Percentiles rank a stretch among this genome's conserved stretches.
These are phyloP conservation scores for Spongia lamella DNA, from an alignment of 37 sponge, comb jelly and placozoan species.

Conservation along the genomic window DNA sequence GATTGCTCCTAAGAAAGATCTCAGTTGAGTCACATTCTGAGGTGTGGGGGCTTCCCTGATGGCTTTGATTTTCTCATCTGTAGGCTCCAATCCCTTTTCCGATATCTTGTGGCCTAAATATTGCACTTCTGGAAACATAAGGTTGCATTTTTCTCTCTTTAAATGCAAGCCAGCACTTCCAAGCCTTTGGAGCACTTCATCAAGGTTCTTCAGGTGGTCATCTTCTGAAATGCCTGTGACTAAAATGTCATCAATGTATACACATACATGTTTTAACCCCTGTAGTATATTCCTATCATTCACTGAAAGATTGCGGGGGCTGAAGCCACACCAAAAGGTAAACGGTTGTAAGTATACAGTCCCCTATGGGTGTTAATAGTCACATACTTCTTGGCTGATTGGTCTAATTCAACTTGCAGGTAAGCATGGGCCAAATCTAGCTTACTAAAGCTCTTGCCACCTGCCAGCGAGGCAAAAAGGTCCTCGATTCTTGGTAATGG, in stretches of 20 bases:
- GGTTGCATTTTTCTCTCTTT: conserved; percentile 25
- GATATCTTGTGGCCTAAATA: conserved; percentile 17
- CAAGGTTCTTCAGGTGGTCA: conserved; percentile 27
- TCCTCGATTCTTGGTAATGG: conserved; percentile 53
- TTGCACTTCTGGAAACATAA: conserved; percentile 28
- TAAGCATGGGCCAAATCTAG: conserved; percentile 29
- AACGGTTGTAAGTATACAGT: too few relatives aligned
- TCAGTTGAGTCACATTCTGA: conserved; percentile 31
- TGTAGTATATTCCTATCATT: conserved; percentile 4
- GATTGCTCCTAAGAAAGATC: conserved; percentile 27
- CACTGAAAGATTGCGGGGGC: conserved; percentile 36
- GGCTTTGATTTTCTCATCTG: conserved; percentile 22
- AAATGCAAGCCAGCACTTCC: conserved; percentile 9
- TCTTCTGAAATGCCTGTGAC: conserved; percentile 8
- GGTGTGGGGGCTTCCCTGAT: too few relatives aligned
- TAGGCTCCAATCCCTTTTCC: conserved; percentile 21
- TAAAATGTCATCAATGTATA: too few relatives aligned
- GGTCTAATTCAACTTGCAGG: conserved; percentile 11
- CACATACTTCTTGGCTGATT: conserved; percentile 1
- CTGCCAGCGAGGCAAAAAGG: conserved; percentile 33
- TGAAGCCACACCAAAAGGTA: too few relatives aligned
- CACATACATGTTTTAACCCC: too few relatives aligned
- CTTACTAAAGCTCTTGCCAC: conserved; percentile 23
- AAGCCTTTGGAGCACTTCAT: conserved; percentile 26
- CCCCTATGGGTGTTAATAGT: too few relatives aligned